phyloP scores from a whole-genome alignment of 2,888 invertebrate genomes.

The Plagiodera versicolora region DNA sequence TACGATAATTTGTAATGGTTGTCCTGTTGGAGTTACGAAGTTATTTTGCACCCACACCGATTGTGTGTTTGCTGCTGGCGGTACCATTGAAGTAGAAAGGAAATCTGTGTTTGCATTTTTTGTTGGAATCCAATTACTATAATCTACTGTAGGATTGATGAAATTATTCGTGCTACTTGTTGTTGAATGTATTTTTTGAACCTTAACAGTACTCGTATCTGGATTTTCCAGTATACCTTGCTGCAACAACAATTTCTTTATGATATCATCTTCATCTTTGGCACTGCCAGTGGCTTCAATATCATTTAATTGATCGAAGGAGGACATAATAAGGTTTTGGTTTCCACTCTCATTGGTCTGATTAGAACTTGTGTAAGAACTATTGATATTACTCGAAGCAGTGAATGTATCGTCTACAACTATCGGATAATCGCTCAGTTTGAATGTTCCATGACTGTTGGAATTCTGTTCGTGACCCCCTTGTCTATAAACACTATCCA shows the following conservation, averaged over 20 bases:
- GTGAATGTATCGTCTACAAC: constrained; percentile 59
- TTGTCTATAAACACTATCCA: neutral
- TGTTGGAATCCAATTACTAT: constrained; percentile 41
- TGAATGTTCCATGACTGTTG: constrained; percentile 18
- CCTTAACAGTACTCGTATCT: constrained; percentile 20
- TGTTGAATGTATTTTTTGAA: constrained; percentile 25
- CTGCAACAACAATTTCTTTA: constrained; percentile 45
- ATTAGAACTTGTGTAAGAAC: constrained; percentile 33
- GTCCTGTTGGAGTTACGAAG: constrained; percentile 56
- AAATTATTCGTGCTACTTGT: constrained; percentile 30
- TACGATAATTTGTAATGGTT: constrained; percentile 77
- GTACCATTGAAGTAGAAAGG: constrained; percentile 40
- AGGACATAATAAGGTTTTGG: constrained; percentile 32
- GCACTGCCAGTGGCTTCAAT: constrained; percentile 8
- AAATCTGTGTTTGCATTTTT: constrained; percentile 22
- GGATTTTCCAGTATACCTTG: constrained; percentile 30
- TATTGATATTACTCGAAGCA: constrained; percentile 51
- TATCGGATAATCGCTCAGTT: constrained; percentile 52
- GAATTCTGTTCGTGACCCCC: constrained; percentile 1
- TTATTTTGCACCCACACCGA: constrained; percentile 3
- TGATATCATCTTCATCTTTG: constrained; percentile 48
- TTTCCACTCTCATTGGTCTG: constrained; percentile 35
- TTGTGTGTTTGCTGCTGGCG: constrained; percentile 31
- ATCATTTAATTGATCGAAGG: constrained; percentile 10
- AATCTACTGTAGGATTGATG: constrained; percentile 41